Percentiles rank a stretch among this genome's conserved stretches.
Evolutionary conservation across 2,888 invertebrate genomes (phyloP).

Genomic region (Eubasilissa splendida): DNA sequence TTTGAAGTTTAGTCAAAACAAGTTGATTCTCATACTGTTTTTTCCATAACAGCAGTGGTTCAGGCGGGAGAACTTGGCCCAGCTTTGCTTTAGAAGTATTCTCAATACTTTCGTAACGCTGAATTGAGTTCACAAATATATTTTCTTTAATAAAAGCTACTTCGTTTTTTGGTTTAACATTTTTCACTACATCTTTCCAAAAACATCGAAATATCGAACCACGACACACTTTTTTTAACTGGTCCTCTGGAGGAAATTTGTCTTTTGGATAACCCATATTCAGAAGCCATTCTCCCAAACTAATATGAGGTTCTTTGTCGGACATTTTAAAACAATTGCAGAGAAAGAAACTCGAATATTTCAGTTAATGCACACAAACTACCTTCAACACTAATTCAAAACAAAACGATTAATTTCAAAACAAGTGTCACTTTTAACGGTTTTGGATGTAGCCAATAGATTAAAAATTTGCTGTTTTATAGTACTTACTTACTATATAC

Average conservation of each 20-base stretch:
- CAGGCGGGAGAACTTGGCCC: slow-evolving; percentile 47
- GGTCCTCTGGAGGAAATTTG: slow-evolving; percentile 46
- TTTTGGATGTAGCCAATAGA: neutral
- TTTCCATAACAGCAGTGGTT: slow-evolving; percentile 36
- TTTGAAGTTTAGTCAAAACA: slow-evolving; percentile 1
- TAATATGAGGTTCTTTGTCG: slow-evolving; percentile 37
- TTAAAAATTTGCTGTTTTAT: neutral
- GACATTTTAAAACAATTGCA: slow-evolving; percentile 32
- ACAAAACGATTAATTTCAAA: neutral
- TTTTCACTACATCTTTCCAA: slow-evolving; percentile 48
- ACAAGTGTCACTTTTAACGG: slow-evolving; percentile 24
- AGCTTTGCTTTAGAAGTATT: slow-evolving; percentile 45
- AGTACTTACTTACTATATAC: neutral
- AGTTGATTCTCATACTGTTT: slow-evolving; percentile 12
- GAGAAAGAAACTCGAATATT: neutral
- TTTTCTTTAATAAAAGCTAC: slow-evolving; percentile 41
- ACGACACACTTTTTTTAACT: slow-evolving; percentile 48
- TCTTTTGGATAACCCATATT: slow-evolving; percentile 50
- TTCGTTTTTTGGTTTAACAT: slow-evolving; percentile 50
- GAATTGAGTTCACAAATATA: slow-evolving; percentile 44
- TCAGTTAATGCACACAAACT: neutral
- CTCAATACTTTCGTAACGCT: slow-evolving; percentile 42
- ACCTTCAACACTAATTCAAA: neutral
- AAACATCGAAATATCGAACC: slow-evolving; percentile 48
- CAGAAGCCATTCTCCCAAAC: slow-evolving; percentile 49